Evolutionary conservation across 2,888 invertebrate species (phyloP), one percentile per base, ranked within the genome.

Genomic region (Chalcosyrphus nemorum): DNA sequence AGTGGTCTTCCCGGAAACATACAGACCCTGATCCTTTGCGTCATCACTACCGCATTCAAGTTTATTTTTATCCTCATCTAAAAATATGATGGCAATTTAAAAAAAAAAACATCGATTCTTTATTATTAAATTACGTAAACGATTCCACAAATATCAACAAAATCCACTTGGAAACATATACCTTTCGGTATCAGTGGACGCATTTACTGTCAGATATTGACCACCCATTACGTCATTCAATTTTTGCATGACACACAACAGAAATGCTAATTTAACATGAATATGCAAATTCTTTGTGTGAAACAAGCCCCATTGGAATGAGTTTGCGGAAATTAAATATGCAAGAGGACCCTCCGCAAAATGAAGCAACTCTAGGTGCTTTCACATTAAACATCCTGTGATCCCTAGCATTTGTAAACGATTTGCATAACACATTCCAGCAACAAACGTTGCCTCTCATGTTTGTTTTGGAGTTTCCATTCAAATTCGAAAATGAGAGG

Each of bases 231-330:
- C 45, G 61, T 45, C 61, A 61, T 17, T n/a, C 45, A 17, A 9
- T 24, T 15, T 21, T 19, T n/a, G 32, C 9, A 17, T 43, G 21
- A 11, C n/a, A 45, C 24, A 59, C 9, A 9, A 59, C 61, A 11
- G 19, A 61, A 41, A 61, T 61, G 61, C 45, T 45, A 61, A 61
- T 61, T 45, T 27, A 9, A 17, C 61, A 61, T 61, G 61, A 61
- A 61, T 61, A 61, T 61, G 61, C 61, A 61, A 61, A 52, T 13
- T 29, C n/a, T n/a, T n/a, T 6, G 45, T 2, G n/a, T n/a, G n/a
- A n/a, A n/a, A 11, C 15, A 19, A 9, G 2, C 9, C 45, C 9
- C 2, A 9, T 11, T 9, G 19, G 3, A 7, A 7, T 15, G 7
- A 45, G 9, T n/a, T n/a, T 19, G 0, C 9, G 3, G 13, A 38